These are phyloP conservation scores for Chrysemys picta DNA, from an alignment of 2,113 vertebrate genomes.

Conservation along the genomic window DNA sequence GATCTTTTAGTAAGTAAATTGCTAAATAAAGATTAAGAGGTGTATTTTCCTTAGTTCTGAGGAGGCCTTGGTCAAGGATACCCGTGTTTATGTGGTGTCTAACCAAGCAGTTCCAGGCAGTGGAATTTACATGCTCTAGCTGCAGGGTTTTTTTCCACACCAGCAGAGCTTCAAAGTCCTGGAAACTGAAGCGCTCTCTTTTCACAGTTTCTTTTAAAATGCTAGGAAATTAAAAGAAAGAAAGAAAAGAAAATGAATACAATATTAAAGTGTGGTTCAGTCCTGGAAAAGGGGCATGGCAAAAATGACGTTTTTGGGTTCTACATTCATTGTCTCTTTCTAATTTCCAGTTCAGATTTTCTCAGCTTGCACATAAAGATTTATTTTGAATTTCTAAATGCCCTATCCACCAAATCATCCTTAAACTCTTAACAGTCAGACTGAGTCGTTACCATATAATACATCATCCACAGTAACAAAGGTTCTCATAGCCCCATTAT, in stretches of 20 bases:
- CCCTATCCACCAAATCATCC: background rate
- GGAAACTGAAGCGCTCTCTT: background rate
- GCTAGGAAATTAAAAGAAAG: background rate
- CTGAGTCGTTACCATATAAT: background rate
- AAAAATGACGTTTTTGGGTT: slow-evolving; percentile 26
- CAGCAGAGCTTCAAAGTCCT: background rate
- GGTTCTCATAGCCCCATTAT: background rate
- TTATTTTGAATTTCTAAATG: background rate
- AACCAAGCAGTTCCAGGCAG: background rate
- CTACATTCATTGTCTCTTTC: background rate
- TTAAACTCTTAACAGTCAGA: background rate
- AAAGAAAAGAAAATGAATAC: background rate
- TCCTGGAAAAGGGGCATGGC: background rate
- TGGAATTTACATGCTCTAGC: background rate
- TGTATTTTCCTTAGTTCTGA: background rate
- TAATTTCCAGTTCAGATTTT: background rate
- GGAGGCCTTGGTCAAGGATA: background rate
- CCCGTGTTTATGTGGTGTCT: background rate
- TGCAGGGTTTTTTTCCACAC: background rate
- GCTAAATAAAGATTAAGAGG: slow-evolving; percentile 50
- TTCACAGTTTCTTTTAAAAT: background rate
- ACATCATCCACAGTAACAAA: background rate
- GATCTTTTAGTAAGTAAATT: slow-evolving; percentile 29
- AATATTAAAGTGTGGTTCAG: background rate
- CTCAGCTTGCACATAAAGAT: background rate